These are phyloP conservation scores for Eudemis profundana DNA, from an alignment of 2,888 invertebrate species.

Conservation along the genomic window DNA sequence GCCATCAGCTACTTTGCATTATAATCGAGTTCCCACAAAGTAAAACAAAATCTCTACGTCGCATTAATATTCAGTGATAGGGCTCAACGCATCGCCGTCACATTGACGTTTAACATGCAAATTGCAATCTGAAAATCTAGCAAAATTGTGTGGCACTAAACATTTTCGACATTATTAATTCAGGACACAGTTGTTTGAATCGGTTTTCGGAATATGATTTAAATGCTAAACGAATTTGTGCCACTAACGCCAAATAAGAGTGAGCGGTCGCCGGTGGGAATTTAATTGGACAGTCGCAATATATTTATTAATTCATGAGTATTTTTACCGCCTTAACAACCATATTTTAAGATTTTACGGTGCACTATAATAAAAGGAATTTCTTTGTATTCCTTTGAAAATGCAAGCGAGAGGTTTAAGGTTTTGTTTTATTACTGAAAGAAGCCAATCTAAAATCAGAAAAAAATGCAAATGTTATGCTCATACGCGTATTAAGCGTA, in stretches of 20 bases:
- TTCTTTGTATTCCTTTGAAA: not conserved
- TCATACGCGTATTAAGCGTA: no score
- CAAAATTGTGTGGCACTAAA: conserved; percentile 81
- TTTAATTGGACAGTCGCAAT: conserved; percentile 65
- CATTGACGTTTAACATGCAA: conserved; percentile 85
- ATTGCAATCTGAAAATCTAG: conserved; percentile 84
- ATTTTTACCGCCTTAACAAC: conserved; percentile 22
- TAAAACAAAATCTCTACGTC: conserved; percentile 82
- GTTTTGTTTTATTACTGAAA: no score
- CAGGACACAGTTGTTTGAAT: conserved; percentile 79
- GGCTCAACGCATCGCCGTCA: conserved; percentile 79
- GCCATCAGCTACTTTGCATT: conserved; percentile 79
- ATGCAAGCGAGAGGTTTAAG: not conserved
- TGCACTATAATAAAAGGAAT: no score
- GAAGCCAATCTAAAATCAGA: no score
- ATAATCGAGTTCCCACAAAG: conserved; percentile 84
- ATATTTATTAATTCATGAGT: conserved; percentile 26
- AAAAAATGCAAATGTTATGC: no score
- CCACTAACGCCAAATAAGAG: conserved; percentile 77
- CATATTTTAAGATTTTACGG: conserved; percentile 8
- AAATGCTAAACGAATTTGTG: conserved; percentile 82
- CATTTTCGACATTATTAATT: conserved; percentile 82
- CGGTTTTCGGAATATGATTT: conserved; percentile 80
- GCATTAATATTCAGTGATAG: conserved; percentile 84
- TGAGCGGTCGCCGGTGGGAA: conserved; percentile 64